A percentile compares a stretch with the other conserved stretches of the same genome.
These are phyloP conservation scores for Platycercus adscitus DNA, from an alignment of 2,113 vertebrate genomes.

Conservation along the genomic window DNA sequence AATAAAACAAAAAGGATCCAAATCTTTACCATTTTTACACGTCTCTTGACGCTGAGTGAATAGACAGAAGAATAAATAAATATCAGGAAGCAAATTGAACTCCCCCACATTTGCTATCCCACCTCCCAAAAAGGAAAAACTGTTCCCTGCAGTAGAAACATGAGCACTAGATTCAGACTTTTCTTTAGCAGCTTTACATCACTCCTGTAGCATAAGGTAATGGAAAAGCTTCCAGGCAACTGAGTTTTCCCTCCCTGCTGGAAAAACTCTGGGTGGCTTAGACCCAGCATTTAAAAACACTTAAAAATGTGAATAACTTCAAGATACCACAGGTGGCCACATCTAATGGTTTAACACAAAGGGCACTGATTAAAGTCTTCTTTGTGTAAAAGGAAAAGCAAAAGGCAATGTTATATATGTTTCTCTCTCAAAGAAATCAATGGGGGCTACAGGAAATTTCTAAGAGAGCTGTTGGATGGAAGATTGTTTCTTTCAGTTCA, in stretches of 20 bases:
- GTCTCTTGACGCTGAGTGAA: background rate
- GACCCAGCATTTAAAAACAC: constrained; percentile 3
- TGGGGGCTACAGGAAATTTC: background rate
- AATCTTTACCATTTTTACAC: background rate
- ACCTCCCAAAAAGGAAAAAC: background rate
- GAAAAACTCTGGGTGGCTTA: background rate
- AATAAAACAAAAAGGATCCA: constrained; percentile 34
- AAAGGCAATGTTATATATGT: background rate
- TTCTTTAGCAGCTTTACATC: background rate
- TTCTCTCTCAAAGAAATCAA: background rate
- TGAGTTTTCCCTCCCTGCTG: background rate
- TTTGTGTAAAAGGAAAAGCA: background rate
- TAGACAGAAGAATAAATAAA: background rate
- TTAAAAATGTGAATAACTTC: constrained; percentile 17
- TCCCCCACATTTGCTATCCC: fast-evolving
- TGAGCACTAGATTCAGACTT: background rate
- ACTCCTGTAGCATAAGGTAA: background rate
- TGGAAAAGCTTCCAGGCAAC: background rate
- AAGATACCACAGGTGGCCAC: background rate
- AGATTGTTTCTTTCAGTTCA: background rate
- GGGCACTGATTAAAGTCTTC: constrained; percentile 32
- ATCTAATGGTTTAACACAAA: constrained; percentile 38
- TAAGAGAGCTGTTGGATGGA: background rate
- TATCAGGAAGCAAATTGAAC: background rate
- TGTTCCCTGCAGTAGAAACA: background rate